These are phyloP conservation scores for Xiphophorus birchmanni DNA, from an alignment of 2,797 vertebrate species.

Conservation along the genomic window DNA sequence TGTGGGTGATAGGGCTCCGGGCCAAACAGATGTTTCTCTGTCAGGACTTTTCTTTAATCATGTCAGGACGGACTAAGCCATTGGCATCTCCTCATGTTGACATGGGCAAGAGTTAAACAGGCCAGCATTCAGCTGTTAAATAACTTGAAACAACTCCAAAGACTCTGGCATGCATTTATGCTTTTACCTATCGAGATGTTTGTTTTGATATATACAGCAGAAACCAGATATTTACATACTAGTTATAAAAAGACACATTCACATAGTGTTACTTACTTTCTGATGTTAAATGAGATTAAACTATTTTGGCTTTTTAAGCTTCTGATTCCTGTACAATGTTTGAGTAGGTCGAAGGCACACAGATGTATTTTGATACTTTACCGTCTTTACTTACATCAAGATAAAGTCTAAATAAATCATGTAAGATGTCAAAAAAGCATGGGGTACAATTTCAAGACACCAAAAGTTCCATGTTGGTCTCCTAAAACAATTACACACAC, in stretches of 20 bases:
- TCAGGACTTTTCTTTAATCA: slow-evolving; percentile 63
- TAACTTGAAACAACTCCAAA: slow-evolving; percentile 54
- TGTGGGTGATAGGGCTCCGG: slow-evolving; percentile 58
- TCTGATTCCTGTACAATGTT: background rate
- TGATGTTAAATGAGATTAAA: background rate
- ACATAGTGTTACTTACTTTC: background rate
- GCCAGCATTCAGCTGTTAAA: slow-evolving; percentile 51
- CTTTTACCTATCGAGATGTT: slow-evolving; percentile 42
- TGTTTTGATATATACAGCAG: slow-evolving; percentile 11
- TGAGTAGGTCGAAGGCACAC: background rate
- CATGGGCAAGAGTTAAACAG: slow-evolving; percentile 21
- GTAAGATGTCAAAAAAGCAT: background rate
- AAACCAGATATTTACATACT: background rate
- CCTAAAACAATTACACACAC: background rate
- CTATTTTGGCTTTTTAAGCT: background rate
- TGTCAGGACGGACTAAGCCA: slow-evolving; percentile 53
- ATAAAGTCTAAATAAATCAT: background rate
- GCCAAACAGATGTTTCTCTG: slow-evolving; percentile 74
- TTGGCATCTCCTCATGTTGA: slow-evolving; percentile 49
- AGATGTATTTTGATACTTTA: background rate
- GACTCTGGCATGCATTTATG: slow-evolving; percentile 42
- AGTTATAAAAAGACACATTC: background rate
- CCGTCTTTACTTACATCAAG: background rate
- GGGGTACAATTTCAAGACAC: background rate
- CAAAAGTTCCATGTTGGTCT: background rate